Base-by-base conservation (phyloP, 2,113 vertebrate genomes). In the Oncorhynchus keta region DNA sequence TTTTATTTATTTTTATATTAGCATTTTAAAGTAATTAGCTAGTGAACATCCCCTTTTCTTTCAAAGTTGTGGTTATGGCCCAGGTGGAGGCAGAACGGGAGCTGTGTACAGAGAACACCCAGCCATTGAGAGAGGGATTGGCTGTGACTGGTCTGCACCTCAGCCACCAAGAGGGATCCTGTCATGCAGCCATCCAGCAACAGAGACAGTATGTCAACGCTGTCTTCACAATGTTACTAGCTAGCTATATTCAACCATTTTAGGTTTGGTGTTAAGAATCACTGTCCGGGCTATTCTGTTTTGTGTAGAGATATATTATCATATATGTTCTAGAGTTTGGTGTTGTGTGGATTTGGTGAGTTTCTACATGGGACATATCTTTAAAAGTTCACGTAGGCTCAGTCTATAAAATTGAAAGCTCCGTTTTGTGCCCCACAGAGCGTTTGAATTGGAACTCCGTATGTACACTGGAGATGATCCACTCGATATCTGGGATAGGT, bases 91-190 rank as follows among this genome's bases (percentile, higher is more conserved):
- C 90, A 13, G 97, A 98, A 71, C 99, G 97, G 97, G 97, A 99
- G 82, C 90, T 98, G 24, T 94, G 95, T 91, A 99, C 98, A 86
- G 97, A 99, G 90, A 99, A 98, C 8, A 97, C 99, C 39, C 97
- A 97, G 80, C 97, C 97, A 4, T 91, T 98, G 55, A 90, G 93
- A 9, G 94, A 94, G 4, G 97, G 98, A 0, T 89, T 96, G 30
- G 84, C 84, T 71, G 95, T 97, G 84, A 92, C 95, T 16, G 92
- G 93, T 11, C 89, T 99, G 73, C 94, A 95, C 0, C 86, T 99
- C 81, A 90, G 92, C 73, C 96, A 96, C 67, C 95, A 95, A 68
- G 95, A 94, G 74, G 93, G 97, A 11, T 91, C 93, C 8, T 91
- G 57, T 73, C 90, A 90, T 24, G 76, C 90, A 13, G 83, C 95